phyloP scores from a whole-genome alignment of 2,888 invertebrate species.

The Dexiosoma caninum region DNA sequence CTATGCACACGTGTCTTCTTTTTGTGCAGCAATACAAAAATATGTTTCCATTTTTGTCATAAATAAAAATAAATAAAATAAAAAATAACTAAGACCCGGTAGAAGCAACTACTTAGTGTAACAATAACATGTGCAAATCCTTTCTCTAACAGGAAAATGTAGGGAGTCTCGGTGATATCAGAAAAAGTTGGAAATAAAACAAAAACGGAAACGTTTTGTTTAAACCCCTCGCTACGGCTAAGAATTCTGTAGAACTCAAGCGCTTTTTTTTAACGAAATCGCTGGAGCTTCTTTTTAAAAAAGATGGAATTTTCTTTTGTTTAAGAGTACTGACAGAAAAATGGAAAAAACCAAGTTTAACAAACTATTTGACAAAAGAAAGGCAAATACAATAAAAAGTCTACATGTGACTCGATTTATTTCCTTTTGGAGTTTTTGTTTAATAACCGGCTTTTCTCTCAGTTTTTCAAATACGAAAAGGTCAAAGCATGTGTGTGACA shows the following conservation, averaged over 20 bases:
- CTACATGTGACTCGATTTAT: not conserved
- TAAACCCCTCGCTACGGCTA: slow-evolving; percentile 19
- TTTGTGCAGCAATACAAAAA: not conserved
- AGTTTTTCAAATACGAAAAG: slow-evolving; percentile 32
- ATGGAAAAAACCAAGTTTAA: not conserved
- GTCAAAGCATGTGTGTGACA: slow-evolving; percentile 48
- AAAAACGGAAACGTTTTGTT: slow-evolving; percentile 60
- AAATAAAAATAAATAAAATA: too few relatives aligned
- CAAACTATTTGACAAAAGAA: slow-evolving; percentile 47
- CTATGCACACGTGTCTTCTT: not conserved
- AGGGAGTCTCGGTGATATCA: slow-evolving; percentile 27
- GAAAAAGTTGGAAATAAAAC: slow-evolving; percentile 3
- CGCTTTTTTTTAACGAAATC: slow-evolving; percentile 7
- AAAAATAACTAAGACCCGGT: too few relatives aligned
- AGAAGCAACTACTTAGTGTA: slow-evolving; percentile 50
- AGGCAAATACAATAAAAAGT: not conserved
- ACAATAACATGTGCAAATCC: slow-evolving; percentile 60
- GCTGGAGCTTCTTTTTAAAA: not conserved
- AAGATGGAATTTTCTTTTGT: slow-evolving; percentile 9
- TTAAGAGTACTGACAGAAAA: not conserved
- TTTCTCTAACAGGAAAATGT: slow-evolving; percentile 42
- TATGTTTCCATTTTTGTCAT: not conserved
- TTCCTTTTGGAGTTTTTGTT: not conserved
- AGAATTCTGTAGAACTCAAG: slow-evolving; percentile 14
- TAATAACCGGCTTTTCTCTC: not conserved